These are phyloP conservation scores for Megaptera novaeangliae DNA, from an alignment of 2,113 vertebrate species.

Conservation along the genomic window DNA sequence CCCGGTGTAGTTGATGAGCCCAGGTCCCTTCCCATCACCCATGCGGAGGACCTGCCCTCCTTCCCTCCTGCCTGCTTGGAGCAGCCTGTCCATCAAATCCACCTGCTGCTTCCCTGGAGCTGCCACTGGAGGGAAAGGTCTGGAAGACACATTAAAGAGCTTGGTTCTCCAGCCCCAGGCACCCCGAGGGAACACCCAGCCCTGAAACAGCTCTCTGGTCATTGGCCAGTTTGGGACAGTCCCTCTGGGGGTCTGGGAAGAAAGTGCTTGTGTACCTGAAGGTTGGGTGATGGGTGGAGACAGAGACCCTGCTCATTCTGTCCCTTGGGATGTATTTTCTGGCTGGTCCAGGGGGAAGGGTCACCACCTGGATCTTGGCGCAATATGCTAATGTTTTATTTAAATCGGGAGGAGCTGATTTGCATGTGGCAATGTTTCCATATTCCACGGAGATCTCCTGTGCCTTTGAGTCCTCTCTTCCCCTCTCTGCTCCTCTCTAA, in stretches of 20 bases:
- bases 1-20: neutral
- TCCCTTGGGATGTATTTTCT: neutral
- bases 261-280: neutral
- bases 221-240: neutral
- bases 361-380: neutral
- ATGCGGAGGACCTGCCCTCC: neutral
- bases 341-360: neutral
- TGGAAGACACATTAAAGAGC: neutral
- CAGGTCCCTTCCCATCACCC: neutral
- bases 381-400: constrained; percentile 52
- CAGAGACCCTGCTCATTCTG: accelerated
- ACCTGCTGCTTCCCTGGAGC: neutral
- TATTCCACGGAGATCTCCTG: constrained; percentile 42
- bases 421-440: constrained; percentile 22
- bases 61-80: neutral
- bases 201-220: constrained; percentile 31
- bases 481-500: constrained; percentile 39
- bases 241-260: neutral
- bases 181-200: accelerated
- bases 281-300: neutral
- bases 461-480: neutral
- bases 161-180: neutral
- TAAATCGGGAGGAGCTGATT: constrained; percentile 52
- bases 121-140: neutral
- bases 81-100: constrained; percentile 33